Conservation (phyloP, 2,888 invertebrate species). For the Heliothis peltigera region DNA sequence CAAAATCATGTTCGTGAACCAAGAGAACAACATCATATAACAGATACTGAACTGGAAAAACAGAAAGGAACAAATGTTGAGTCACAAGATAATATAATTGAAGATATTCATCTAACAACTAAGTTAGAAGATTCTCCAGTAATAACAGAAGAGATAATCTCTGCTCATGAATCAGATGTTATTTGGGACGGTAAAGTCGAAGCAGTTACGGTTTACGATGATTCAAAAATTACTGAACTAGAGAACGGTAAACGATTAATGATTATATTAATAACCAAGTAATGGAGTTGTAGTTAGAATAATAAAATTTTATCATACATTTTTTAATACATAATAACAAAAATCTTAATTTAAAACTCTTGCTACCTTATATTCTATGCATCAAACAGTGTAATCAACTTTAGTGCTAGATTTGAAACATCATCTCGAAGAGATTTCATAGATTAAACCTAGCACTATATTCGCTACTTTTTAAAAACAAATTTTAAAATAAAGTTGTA, state of each 20-base stretch:
- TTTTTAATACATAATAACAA: conserved; percentile 1
- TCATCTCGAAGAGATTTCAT: no score
- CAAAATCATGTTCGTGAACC: neutral
- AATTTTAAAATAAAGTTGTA: no score
- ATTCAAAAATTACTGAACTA: conserved; percentile 2
- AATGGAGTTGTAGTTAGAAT: conserved; percentile 29
- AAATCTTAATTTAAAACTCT: no score
- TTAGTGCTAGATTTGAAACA: no score
- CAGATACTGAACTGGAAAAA: neutral
- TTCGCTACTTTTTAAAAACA: no score
- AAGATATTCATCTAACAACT: neutral
- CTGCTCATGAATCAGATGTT: neutral
- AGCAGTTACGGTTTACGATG: neutral
- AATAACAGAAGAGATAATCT: neutral
- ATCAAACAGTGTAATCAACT: no score
- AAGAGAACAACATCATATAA: neutral
- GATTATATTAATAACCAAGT: conserved; percentile 8
- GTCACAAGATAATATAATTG: neutral
- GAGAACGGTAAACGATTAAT: conserved; percentile 28
- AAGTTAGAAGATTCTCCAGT: neutral
- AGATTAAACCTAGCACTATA: no score
- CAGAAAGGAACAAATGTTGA: neutral
- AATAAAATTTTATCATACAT: conserved; percentile 10
- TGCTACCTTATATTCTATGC: no score
- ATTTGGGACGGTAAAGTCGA: neutral